A percentile compares a stretch with the other conserved stretches of the same genome.
Conservation (phyloP, 2,797 vertebrate genomes). For the Tragopan temminckii region DNA sequence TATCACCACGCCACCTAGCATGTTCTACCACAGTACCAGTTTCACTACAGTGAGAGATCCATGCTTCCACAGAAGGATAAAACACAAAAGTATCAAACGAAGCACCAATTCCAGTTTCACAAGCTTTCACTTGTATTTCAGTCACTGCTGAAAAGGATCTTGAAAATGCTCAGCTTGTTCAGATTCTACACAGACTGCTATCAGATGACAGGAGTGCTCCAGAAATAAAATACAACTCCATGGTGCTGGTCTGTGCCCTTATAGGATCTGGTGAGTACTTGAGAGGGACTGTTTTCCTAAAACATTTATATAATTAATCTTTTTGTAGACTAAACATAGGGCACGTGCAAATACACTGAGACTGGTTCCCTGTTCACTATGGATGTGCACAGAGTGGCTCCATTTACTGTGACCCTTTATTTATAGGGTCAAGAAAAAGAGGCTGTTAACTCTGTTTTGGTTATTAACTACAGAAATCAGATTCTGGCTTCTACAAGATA, state of each 20-base stretch:
- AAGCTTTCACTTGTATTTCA: slow-evolving; percentile 73
- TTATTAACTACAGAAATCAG: not conserved
- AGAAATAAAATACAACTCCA: slow-evolving; percentile 99
- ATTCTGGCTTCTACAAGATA: not conserved
- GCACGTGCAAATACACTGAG: not conserved
- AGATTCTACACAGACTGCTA: slow-evolving; percentile 95
- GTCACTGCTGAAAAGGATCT: slow-evolving; percentile 95
- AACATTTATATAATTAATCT: not conserved
- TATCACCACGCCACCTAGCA: not conserved
- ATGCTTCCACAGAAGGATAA: not conserved
- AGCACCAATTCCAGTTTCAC: not conserved
- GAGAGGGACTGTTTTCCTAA: not conserved
- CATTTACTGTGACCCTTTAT: not conserved
- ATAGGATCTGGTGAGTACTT: slow-evolving; percentile 92
- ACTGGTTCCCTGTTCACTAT: not conserved
- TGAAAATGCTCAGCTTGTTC: slow-evolving; percentile 90
- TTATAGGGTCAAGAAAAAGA: not conserved
- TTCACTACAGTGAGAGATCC: not conserved
- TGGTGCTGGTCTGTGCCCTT: slow-evolving; percentile 96
- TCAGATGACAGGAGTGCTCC: slow-evolving; percentile 95
- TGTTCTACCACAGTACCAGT: not conserved
- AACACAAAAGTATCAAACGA: not conserved
- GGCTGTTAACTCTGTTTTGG: not conserved
- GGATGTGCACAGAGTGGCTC: not conserved
- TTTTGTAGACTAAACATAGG: not conserved